A percentile compares a stretch with the other conserved stretches of the same genome.
These are phyloP conservation scores for Venusia cambrica DNA, from an alignment of 2,888 invertebrate genomes.

Conservation along the genomic window DNA sequence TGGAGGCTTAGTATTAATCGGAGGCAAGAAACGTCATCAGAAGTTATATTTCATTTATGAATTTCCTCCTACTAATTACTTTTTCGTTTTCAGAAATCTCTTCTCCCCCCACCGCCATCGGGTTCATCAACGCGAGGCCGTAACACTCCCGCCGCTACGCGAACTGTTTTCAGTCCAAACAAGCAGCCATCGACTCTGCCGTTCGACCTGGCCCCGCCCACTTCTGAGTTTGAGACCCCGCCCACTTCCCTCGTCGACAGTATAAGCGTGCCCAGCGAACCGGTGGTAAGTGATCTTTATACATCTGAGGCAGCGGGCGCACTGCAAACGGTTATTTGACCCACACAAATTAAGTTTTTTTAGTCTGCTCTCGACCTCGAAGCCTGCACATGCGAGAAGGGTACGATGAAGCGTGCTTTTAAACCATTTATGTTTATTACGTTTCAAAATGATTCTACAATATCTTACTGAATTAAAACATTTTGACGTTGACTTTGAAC, in stretches of 20 bases:
- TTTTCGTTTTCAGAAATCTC: constrained; percentile 55
- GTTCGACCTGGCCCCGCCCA: constrained; percentile 55
- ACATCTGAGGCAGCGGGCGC: no score
- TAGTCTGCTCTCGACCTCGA: no score
- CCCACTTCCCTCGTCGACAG: constrained; percentile 48
- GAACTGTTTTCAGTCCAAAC: constrained; percentile 58
- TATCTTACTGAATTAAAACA: no score
- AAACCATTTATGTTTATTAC: no score
- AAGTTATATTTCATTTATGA: neutral
- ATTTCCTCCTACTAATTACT: neutral
- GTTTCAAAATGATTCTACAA: no score
- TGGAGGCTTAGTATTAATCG: no score
- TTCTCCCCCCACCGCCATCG: constrained; percentile 68
- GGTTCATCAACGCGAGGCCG: constrained; percentile 55
- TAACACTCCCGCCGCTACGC: constrained; percentile 47
- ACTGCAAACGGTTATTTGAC: no score
- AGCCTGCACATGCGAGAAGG: no score
- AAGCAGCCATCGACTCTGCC: constrained; percentile 47
- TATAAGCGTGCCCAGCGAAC: constrained; percentile 45
- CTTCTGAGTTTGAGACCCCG: constrained; percentile 53
- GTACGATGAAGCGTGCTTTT: no score
- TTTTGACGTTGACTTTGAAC: no score
- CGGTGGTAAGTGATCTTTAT: constrained; percentile 42
- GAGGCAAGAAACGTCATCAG: no score
- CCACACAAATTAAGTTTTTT: no score